A percentile compares a stretch with the other conserved stretches of the same genome.
Evolutionary conservation across 1,140 invertebrate species (phyloP).

Genomic region (Drosophila nigromelanica): DNA sequence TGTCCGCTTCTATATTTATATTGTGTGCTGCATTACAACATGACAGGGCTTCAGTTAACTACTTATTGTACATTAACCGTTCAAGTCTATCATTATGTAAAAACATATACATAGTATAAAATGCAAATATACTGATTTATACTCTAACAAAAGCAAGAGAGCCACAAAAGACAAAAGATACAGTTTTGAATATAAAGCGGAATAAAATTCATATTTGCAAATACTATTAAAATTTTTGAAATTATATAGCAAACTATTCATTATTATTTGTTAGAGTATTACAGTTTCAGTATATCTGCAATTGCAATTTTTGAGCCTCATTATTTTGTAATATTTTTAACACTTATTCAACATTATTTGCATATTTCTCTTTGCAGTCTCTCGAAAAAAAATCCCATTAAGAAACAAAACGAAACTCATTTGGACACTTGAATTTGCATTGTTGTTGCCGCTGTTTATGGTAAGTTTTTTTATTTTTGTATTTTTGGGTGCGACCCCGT

Average conservation of each 20-base stretch:
- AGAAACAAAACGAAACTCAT: constrained; percentile 24
- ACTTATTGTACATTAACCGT: constrained; percentile 34
- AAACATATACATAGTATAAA: background rate
- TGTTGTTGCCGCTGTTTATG: constrained; percentile 73
- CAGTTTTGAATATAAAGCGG: too few species aligned
- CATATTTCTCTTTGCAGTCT: constrained; percentile 57
- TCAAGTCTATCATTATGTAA: constrained; percentile 26
- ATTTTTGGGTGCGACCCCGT: constrained; percentile 2
- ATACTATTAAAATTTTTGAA: too few species aligned
- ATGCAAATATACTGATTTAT: background rate
- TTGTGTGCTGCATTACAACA: constrained; percentile 50
- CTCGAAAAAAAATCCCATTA: constrained; percentile 35
- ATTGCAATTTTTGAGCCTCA: background rate
- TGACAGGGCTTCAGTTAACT: constrained; percentile 28
- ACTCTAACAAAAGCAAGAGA: constrained; percentile 3
- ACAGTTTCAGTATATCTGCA: background rate
- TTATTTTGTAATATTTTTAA: constrained; percentile 42
- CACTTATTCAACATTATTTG: constrained; percentile 57
- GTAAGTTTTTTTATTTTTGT: constrained; percentile 44
- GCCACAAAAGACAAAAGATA: too few species aligned
- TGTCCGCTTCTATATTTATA: constrained; percentile 19
- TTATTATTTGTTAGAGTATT: constrained; percentile 6
- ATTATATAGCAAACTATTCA: background rate
- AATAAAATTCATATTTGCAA: too few species aligned
- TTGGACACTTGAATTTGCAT: constrained; percentile 39